Base-by-base conservation (phyloP, 1,140 invertebrate species). In the Musca vetustissima region DNA sequence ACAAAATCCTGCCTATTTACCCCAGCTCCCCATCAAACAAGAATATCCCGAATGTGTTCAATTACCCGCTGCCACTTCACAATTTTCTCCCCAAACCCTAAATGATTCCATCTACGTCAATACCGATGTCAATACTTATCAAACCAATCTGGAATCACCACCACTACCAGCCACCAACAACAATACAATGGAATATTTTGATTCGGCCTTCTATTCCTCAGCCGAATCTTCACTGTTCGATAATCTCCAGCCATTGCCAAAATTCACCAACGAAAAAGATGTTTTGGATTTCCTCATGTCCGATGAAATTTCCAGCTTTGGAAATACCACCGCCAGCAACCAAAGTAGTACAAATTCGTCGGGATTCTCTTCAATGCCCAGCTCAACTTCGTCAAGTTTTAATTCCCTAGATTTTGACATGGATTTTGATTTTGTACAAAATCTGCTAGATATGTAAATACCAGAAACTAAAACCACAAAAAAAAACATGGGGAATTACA, bases 351-450 rank as follows among this genome's bases (percentile, higher is more conserved):
- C 8, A 8, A 28, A 1, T 11, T 57, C 13, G 22, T 15, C 21
- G 14, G 13, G 13, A 14, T 3, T 8, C 28, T 25, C 22, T 2
- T 14, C 53, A 57, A 28, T 57, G 22, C 17, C 22, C 53, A 57
- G 22, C 53, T 57, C 24, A 28, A 25, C 13, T n/a, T 57, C 53
- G 15, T n/a, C 53, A 3, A 28, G 32, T 49, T 64, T 24, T 17
- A 49, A n/a, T 47, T 47, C 28, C 36, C 36, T 49, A 43, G 15
- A 43, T 17, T 64, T 64, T 43, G 61, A 43, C 32, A 64, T 47
- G 13, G 61, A 64, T 49, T 64, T 64, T 47, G 61, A 64, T 64
- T 64, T 64, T 24, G 47, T 49, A 47, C 61, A 49, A 43, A 43
- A 64, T 64, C 47, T 64, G 3, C 19, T 57, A 6, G 49, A 53